phyloP scores from a whole-genome alignment of 2,797 vertebrate species.

The Scolopax rusticola region DNA sequence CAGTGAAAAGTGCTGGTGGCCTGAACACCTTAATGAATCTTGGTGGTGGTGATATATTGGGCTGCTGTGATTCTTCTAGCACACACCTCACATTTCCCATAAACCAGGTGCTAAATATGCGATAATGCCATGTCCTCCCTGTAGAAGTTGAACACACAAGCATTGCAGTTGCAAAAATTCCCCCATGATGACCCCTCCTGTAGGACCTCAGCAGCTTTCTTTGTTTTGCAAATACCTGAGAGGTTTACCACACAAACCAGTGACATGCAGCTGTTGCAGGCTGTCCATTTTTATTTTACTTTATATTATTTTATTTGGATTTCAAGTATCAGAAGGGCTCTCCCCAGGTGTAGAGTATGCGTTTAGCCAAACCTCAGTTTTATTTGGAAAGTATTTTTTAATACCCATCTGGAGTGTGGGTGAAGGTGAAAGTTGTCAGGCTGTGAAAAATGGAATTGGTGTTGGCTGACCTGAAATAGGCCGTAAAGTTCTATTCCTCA shows the following conservation, averaged over 20 bases:
- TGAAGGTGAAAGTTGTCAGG: conserved; percentile 87
- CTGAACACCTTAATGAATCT: background rate
- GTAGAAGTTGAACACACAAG: background rate
- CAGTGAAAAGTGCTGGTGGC: background rate
- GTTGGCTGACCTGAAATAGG: conserved; percentile 83
- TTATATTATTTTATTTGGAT: background rate
- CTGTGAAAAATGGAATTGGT: conserved; percentile 83
- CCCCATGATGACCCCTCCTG: background rate
- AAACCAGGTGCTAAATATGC: background rate
- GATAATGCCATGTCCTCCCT: background rate
- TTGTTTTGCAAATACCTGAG: background rate
- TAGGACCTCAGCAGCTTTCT: background rate
- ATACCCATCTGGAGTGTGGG: conserved; percentile 73
- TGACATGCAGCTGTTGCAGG: accelerated
- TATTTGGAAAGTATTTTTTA: conserved; percentile 75
- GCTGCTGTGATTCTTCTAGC: background rate
- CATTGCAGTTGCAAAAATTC: background rate
- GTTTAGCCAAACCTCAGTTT: conserved; percentile 9
- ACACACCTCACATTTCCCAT: background rate
- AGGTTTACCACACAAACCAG: background rate
- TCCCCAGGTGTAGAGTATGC: background rate
- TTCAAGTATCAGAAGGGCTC: background rate
- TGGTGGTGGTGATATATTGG: background rate
- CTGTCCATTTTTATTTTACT: background rate
- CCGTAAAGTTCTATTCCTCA: conserved; percentile 83